A percentile compares a stretch with the other conserved stretches of the same genome.
Conservation (phyloP, 2,888 invertebrate genomes). For the Pristionchus arcanus region DNA sequence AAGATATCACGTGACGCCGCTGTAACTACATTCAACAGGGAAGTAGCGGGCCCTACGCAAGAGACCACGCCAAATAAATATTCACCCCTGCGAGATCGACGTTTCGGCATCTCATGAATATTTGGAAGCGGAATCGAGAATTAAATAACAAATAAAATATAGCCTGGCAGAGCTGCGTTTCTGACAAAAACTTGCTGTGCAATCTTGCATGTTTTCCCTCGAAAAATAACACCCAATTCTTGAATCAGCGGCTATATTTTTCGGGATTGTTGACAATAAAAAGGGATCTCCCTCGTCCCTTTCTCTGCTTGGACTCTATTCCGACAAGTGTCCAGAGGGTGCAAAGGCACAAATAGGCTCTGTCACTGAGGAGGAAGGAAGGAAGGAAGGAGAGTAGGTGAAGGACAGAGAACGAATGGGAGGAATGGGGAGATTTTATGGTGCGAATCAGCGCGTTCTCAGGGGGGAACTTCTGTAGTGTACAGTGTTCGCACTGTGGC, state of each 20-base stretch:
- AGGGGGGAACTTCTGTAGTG: background rate
- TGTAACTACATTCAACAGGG: background rate
- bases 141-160: no score
- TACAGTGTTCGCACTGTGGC: background rate
- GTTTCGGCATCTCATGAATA: conserved; percentile 1
- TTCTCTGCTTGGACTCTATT: background rate
- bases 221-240: background rate
- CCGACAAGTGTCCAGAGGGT: conserved; percentile 29
- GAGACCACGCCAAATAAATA: background rate
- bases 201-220: background rate
- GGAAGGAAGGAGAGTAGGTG: background rate
- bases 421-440: background rate
- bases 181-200: no score
- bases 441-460: background rate
- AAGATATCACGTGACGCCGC: background rate
- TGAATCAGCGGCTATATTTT: background rate
- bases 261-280: background rate
- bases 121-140: no score
- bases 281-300: background rate
- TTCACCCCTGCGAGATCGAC: background rate
- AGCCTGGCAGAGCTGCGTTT: no score
- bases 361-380: background rate
- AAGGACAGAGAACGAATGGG: background rate
- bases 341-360: conserved; percentile 5
- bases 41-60: background rate